Percentiles rank a stretch among this genome's conserved stretches.
These are phyloP conservation scores for Pocillopora damicornis DNA, from an alignment of 64 coral and sea anemone genomes.

Conservation along the genomic window DNA sequence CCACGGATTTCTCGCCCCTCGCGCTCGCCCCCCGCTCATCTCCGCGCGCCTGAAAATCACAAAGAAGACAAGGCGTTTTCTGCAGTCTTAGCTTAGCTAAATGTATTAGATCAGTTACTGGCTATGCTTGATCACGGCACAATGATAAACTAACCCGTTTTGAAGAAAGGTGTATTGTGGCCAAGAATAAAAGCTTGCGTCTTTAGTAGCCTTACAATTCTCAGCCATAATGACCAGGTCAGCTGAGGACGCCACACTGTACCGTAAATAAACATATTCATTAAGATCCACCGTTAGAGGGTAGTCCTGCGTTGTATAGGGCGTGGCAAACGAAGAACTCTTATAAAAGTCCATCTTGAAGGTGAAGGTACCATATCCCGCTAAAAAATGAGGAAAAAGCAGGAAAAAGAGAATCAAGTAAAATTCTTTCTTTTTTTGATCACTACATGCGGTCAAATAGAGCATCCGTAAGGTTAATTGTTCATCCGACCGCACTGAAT, in stretches of 20 bases:
- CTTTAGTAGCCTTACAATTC: constrained; percentile 14
- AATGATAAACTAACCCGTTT: background rate
- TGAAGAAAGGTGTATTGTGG: constrained; percentile 8
- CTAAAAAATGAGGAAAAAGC: background rate
- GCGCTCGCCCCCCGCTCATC: no score
- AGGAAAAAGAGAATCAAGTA: background rate
- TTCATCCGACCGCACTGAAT: no score
- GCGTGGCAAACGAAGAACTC: background rate
- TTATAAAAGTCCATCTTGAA: background rate
- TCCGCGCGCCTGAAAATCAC: no score
- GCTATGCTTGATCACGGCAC: background rate
- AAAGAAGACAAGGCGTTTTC: no score
- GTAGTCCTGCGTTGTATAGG: background rate
- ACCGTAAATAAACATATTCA: background rate
- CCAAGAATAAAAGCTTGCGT: constrained; percentile 3
- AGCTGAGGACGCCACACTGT: background rate
- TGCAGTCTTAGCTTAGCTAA: no score
- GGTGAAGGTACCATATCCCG: background rate
- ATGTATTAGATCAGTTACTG: background rate
- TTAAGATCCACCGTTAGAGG: background rate
- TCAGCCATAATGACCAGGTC: background rate
- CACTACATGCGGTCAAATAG: no score
- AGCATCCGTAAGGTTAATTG: no score
- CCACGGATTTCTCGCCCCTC: no score
- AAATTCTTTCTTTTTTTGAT: no score